phyloP scores from a whole-genome alignment of 2,888 invertebrate genomes.

The Pardosa pseudoannulata region DNA sequence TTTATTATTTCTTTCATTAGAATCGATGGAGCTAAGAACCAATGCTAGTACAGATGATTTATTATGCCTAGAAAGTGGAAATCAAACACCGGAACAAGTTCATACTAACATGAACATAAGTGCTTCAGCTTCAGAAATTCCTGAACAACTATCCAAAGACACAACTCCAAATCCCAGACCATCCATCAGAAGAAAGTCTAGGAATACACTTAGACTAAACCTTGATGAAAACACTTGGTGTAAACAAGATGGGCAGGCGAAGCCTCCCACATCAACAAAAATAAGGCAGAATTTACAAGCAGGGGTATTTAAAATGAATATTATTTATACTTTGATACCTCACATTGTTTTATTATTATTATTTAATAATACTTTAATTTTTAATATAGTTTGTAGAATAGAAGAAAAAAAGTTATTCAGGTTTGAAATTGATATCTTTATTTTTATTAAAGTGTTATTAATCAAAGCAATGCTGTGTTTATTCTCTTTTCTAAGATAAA shows the following conservation, averaged over 20 bases:
- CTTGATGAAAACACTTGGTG: slow-evolving; percentile 64
- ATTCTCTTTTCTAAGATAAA: no score
- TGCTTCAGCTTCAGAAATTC: slow-evolving; percentile 36
- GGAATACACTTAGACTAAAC: slow-evolving; percentile 56
- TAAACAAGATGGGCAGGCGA: slow-evolving; percentile 33
- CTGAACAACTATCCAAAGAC: slow-evolving; percentile 27
- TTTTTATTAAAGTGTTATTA: no score
- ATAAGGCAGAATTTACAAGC: slow-evolving; percentile 67
- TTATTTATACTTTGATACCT: no score
- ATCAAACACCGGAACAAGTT: slow-evolving; percentile 57
- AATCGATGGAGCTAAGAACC: slow-evolving; percentile 65
- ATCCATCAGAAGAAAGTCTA: slow-evolving; percentile 50
- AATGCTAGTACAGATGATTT: slow-evolving; percentile 72
- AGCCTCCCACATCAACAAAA: slow-evolving; percentile 57
- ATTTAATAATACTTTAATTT: no score
- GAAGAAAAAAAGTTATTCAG: no score
- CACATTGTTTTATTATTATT: no score
- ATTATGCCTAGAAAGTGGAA: slow-evolving; percentile 67
- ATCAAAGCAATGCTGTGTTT: no score
- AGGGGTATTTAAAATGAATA: slow-evolving; percentile 51
- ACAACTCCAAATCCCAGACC: slow-evolving; percentile 46
- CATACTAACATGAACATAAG: slow-evolving; percentile 48
- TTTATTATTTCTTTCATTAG: slow-evolving; percentile 7
- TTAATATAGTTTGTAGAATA: no score
- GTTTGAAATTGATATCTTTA: no score